These are phyloP conservation scores for Epinephelus fuscoguttatus DNA, from an alignment of 2,113 vertebrate species.

Conservation along the genomic window DNA sequence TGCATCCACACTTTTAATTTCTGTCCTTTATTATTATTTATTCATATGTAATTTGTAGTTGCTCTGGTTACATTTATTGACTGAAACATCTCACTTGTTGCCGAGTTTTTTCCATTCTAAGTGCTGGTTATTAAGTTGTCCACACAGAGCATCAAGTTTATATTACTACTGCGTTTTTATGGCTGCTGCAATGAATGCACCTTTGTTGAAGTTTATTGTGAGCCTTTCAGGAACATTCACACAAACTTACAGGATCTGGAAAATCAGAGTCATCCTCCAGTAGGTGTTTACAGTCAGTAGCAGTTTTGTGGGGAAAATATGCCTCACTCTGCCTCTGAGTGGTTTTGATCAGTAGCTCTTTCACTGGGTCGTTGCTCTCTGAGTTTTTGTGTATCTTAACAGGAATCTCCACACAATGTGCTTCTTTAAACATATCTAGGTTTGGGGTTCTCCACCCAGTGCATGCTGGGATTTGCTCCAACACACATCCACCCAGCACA, in stretches of 20 bases:
- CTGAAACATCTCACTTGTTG: neutral
- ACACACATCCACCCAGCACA: constrained; percentile 16
- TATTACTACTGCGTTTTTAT: neutral
- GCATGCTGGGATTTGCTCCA: constrained; percentile 22
- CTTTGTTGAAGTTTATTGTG: constrained; percentile 55
- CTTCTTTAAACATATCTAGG: constrained; percentile 6
- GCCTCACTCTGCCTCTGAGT: constrained; percentile 47
- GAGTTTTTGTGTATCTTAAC: neutral
- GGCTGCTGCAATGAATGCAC: constrained; percentile 37
- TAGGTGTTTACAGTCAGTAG: constrained; percentile 48
- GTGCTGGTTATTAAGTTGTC: neutral
- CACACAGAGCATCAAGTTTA: neutral
- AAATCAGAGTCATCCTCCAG: constrained; percentile 52
- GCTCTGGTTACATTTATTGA: neutral
- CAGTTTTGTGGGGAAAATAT: constrained; percentile 62
- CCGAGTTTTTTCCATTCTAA: neutral
- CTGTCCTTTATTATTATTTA: neutral
- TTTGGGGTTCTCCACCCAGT: constrained; percentile 16
- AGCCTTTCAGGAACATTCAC: constrained; percentile 14
- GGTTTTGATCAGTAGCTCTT: constrained; percentile 28
- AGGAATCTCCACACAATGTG: constrained; percentile 9
- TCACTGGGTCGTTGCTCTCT: neutral
- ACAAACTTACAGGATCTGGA: constrained; percentile 44
- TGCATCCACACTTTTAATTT: neutral
- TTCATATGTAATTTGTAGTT: neutral